These are phyloP conservation scores for Oncopeltus fasciatus DNA, from an alignment of 1,140 invertebrate species.

Conservation along the genomic window DNA sequence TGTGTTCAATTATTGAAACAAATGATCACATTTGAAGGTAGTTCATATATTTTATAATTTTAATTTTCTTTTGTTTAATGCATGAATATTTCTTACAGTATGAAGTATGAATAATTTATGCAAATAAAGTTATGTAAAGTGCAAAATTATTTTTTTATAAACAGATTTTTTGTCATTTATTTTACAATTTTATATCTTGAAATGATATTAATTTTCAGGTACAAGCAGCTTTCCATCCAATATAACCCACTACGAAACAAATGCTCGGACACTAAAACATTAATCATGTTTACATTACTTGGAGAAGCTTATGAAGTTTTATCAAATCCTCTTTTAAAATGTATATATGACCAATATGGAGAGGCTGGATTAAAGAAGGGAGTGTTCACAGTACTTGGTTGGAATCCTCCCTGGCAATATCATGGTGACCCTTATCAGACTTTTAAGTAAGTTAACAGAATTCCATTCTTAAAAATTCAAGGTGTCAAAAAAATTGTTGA, in stretches of 20 bases:
- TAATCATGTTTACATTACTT: slow-evolving; percentile 33
- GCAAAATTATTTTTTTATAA: not conserved
- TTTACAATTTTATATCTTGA: not conserved
- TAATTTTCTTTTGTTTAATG: too few relatives aligned
- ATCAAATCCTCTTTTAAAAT: slow-evolving; percentile 46
- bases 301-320: slow-evolving; percentile 72
- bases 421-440: slow-evolving; percentile 73
- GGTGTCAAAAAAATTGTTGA: too few relatives aligned
- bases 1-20: too few relatives aligned
- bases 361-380: slow-evolving; percentile 73
- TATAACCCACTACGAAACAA: slow-evolving; percentile 39
- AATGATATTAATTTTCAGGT: slow-evolving; percentile 26
- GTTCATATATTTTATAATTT: too few relatives aligned
- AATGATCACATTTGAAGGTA: too few relatives aligned
- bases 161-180: not conserved
- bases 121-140: not conserved
- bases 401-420: slow-evolving; percentile 59
- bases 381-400: slow-evolving; percentile 43
- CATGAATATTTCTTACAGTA: too few relatives aligned
- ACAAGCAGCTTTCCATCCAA: slow-evolving; percentile 48
- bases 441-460: slow-evolving; percentile 47
- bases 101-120: not conserved
- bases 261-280: slow-evolving; percentile 19
- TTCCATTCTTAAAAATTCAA: too few relatives aligned
- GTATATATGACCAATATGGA: slow-evolving; percentile 82